Evolutionary conservation across 2,888 invertebrate species (phyloP), one percentile per base, ranked within the genome.

Genomic region (Axea sp.): DNA sequence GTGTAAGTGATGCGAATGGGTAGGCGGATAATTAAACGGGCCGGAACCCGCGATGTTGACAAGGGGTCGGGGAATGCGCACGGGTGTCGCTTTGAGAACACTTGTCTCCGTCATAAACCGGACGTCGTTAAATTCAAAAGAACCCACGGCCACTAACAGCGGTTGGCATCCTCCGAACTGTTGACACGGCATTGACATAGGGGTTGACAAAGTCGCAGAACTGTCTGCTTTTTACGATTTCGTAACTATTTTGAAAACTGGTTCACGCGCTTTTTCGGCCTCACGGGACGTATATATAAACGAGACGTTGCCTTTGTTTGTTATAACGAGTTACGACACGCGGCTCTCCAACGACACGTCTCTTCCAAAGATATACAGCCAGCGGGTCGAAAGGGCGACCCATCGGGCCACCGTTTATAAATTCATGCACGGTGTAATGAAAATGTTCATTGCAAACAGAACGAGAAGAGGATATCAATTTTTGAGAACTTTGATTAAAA

Each of bases 181-280:
- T 85, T 86, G 86, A 87, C 83, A 84, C 79, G 83, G 83, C 82
- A 84, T 84, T 82, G 85, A 85, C 86, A 85, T 83, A 82, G 80
- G 81, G 87, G 87, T 87, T 87, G 86, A 87, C 87, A 87, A 87
- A 84, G 82, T 86, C 82, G 60, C 74, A 64, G 73, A 76, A 75
- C 76, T 77, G 76, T 78, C 76, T 19, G 55, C 75, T 81, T 85
- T 86, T 84, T 84, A 85, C 83, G 84, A 83, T 81, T 77, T 78
- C 57, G 57, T 49, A 59, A 68, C 57, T 68, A 68, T 68, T 68
- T 57, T 68, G 17, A 49, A 68, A 68, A 59, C 59, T 49, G 57
- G 67, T 49, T 49, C 49, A 68, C 26, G 33, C 35, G 41, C 30
- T 19, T 49, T 49, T 41, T 49, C 26, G 26, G 14, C 26, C 28